Conservation (phyloP, 2,113 vertebrate species). For the Plestiodon gilberti region DNA sequence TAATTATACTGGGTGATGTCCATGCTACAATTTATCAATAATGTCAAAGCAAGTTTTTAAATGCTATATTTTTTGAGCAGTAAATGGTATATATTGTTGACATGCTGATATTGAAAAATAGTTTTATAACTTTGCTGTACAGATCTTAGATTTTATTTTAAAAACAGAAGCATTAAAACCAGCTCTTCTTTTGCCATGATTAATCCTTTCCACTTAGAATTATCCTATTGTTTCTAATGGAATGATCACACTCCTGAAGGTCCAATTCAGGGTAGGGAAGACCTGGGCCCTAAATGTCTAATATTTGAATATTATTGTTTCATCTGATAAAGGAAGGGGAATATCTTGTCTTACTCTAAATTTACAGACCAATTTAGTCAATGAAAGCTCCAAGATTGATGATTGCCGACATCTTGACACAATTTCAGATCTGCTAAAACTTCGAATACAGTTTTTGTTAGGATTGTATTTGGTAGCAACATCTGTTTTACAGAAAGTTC, state of each 20-base stretch:
- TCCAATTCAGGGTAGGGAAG: neutral
- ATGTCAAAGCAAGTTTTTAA: conserved; percentile 56
- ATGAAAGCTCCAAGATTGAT: neutral
- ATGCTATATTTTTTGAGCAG: conserved; percentile 13
- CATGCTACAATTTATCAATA: conserved; percentile 30
- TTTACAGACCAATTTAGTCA: neutral
- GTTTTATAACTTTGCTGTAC: neutral
- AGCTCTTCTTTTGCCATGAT: neutral
- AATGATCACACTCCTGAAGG: conserved; percentile 10
- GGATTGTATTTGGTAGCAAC: neutral
- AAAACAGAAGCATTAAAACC: neutral
- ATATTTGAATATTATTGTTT: conserved; percentile 20
- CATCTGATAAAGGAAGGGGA: neutral
- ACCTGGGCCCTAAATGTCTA: neutral
- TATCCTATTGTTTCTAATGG: conserved; percentile 17
- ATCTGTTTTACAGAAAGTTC: neutral
- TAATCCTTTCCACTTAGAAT: conserved; percentile 21
- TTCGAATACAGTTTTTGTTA: conserved; percentile 7
- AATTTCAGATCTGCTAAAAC: conserved; percentile 28
- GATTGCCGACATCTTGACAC: neutral
- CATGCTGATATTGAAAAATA: conserved; percentile 29
- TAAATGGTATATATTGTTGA: conserved; percentile 26
- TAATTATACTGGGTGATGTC: conserved; percentile 25
- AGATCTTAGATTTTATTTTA: neutral
- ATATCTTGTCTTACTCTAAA: conserved; percentile 8